Evolutionary conservation across 1,140 invertebrate genomes (phyloP).

Genomic region (Drosophila arawakana): DNA sequence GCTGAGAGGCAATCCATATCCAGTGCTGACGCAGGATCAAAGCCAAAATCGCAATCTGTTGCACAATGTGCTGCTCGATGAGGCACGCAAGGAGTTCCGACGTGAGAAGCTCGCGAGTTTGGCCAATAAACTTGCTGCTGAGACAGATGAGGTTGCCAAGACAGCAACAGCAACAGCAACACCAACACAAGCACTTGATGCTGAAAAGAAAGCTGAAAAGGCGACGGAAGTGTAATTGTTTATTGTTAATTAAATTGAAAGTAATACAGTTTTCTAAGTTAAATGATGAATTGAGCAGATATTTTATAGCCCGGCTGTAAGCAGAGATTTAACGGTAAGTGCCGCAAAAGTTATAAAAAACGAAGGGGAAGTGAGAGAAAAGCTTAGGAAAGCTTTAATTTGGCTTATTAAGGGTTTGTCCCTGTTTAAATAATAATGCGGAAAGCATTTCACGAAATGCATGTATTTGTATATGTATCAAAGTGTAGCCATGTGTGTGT

Average conservation of each 20-base stretch:
- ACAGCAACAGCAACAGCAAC: not conserved
- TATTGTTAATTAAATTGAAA: conserved; percentile 32
- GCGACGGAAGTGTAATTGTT: conserved; percentile 20
- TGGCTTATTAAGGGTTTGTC: conserved; percentile 18
- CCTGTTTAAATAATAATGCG: conserved; percentile 28
- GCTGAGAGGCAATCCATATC: conserved; percentile 91
- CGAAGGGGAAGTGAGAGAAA: not conserved
- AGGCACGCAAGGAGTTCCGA: conserved; percentile 89
- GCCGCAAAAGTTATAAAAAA: not conserved
- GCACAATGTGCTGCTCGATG: conserved; percentile 90
- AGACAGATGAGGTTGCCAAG: conserved; percentile 8
- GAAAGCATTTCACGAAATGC: conserved; percentile 22
- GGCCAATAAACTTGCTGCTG: conserved; percentile 31
- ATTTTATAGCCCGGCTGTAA: not conserved
- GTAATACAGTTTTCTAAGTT: conserved; percentile 42
- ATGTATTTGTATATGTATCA: conserved; percentile 2
- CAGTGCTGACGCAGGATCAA: conserved; percentile 86
- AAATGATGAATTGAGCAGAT: conserved; percentile 1
- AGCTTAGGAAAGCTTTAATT: conserved; percentile 25
- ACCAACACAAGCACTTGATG: not conserved
- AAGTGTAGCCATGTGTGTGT: conserved; percentile 13
- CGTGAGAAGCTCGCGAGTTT: conserved; percentile 70
- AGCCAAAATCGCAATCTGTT: conserved; percentile 87
- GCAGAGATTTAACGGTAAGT: conserved; percentile 1
- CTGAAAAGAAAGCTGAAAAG: not conserved